Evolutionary conservation across 2,113 vertebrate genomes (phyloP).

Genomic region (Mus musculus): GRCm39 chr16:61011001-61011500

Average conservation of each 20-base stretch:
- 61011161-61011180: not conserved
- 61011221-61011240: not conserved
- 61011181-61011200: not conserved
- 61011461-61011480: not conserved
- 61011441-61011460: not conserved
- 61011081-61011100: conserved; percentile 5
- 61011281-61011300: not conserved
- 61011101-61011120: not conserved
- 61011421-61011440: not conserved
- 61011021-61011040: not conserved
- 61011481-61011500: not conserved
- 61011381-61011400: conserved; percentile 52
- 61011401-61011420: not conserved
- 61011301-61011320: not conserved
- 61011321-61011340: not conserved
- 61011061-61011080: not conserved
- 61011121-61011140: not conserved
- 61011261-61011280: not conserved
- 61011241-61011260: not conserved
- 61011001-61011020: not conserved
- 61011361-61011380: not conserved
- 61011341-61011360: not conserved
- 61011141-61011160: not conserved
- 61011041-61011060: not conserved
- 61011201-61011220: not conserved